Base-by-base conservation (phyloP, 2,113 vertebrate species). In the Podarcis raffonei region DNA sequence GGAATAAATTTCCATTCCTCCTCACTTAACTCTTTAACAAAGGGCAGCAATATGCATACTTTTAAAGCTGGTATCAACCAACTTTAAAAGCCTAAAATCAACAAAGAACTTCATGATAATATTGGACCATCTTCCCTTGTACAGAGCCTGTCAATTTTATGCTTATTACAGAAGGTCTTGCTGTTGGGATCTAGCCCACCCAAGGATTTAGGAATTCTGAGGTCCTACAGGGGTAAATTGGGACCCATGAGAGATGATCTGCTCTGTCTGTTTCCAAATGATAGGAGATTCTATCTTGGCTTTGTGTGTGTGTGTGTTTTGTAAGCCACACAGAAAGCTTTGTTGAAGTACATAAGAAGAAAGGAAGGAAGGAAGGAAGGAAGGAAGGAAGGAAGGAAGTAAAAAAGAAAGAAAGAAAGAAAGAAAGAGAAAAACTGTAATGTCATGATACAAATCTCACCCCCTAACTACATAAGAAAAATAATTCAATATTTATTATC, bases 11-110 rank as follows among this genome's bases (percentile, higher is more conserved):
- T 69, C 15, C 42, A 71, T 86, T 30, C 37, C 81, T 68, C 53
- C 68, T 84, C 65, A 76, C 65, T 78, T 87, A 62, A 57, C 71
- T 75, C 53, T 59, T 62, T 62, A 23, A 11, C 83, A 81, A 7
- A 30, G 6, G 57, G 6, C 8, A 81, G 32, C 9, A 15, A n/a
- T 62, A 4, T 81, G 79, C 53, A 78, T 59, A 32, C 85, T 90
- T 90, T 88, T 91, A 89, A 94, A 89, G 92, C 87, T 88, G 94
- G 94, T 90, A 74, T 69, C 22, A 81, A 57, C 82, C 88, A 87
- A 53, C 75, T 71, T 83, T 81, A 18, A 20, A 16, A 35, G 18
- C n/a, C 20, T 20, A 27, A 81, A 81, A 22, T 81, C 6, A 81
- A 32, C 27, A 37, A 42, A 39, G 39, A 81, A 62, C n/a, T 81